phyloP scores from a whole-genome alignment of 2,113 vertebrate genomes.

The Pelusios castaneus region DNA sequence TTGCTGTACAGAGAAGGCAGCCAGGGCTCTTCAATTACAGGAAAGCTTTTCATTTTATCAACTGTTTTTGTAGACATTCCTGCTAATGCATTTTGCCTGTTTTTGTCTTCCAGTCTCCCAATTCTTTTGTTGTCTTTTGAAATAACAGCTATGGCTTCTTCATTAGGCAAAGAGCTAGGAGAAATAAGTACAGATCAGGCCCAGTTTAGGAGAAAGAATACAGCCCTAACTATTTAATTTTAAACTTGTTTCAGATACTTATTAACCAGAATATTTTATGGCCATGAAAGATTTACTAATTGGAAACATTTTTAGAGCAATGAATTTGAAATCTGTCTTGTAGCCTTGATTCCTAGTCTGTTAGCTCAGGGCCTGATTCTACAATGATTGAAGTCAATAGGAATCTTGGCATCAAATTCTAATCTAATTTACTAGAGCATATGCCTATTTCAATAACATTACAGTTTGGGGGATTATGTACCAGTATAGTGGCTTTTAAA shows the following conservation, averaged over 20 bases:
- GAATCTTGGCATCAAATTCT: not conserved
- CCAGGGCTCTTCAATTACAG: constrained; percentile 61
- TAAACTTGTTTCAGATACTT: constrained; percentile 2
- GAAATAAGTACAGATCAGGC: not conserved
- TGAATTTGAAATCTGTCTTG: not conserved
- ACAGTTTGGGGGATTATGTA: not conserved
- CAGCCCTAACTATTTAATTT: constrained; percentile 40
- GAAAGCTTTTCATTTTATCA: constrained; percentile 67
- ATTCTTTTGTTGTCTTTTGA: constrained; percentile 54
- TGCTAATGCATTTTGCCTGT: constrained; percentile 46
- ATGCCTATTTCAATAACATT: not conserved
- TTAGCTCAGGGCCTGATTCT: not conserved
- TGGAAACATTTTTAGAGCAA: constrained; percentile 36
- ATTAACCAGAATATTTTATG: constrained; percentile 17
- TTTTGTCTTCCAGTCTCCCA: constrained; percentile 60
- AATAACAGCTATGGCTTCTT: constrained; percentile 59
- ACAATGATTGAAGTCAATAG: not conserved
- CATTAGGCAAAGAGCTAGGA: constrained; percentile 52
- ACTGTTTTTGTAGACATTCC: constrained; percentile 63
- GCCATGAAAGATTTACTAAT: not conserved
- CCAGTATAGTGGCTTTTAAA: not conserved
- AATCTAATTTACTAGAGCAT: not conserved
- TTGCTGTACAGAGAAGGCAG: constrained; percentile 13
- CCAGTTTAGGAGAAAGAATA: constrained; percentile 27
- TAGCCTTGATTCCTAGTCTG: not conserved